Conservation (phyloP, 2,888 invertebrate genomes). For the Pammene fasciana region DNA sequence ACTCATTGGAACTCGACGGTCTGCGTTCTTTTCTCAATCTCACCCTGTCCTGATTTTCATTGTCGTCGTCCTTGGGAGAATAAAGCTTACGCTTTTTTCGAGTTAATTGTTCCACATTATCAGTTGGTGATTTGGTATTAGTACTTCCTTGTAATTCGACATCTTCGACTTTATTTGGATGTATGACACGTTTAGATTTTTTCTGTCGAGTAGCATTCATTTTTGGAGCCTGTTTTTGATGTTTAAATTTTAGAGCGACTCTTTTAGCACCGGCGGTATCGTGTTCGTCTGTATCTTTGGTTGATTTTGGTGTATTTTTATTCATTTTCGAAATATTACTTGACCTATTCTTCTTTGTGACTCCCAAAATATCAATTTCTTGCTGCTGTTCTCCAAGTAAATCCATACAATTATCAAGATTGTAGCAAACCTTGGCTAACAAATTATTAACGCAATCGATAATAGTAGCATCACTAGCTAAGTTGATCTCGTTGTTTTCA, state of each 20-base stretch:
- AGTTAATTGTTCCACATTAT: constrained; percentile 34
- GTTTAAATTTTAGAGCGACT: constrained; percentile 20
- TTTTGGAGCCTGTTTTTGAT: constrained; percentile 19
- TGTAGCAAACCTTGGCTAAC: constrained; percentile 64
- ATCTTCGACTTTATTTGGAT: background rate
- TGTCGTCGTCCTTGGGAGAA: constrained; percentile 64
- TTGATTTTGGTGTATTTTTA: background rate
- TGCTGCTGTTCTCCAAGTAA: constrained; percentile 49
- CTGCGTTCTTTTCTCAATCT: constrained; percentile 47
- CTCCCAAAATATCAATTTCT: constrained; percentile 9
- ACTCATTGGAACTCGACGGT: constrained; percentile 48
- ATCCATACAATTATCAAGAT: constrained; percentile 59
- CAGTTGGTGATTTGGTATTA: constrained; percentile 10
- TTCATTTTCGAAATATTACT: constrained; percentile 2
- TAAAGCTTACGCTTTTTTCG: constrained; percentile 70
- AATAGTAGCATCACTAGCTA: constrained; percentile 56
- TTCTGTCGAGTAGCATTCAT: constrained; percentile 11
- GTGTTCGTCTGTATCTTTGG: background rate
- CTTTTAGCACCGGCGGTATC: background rate
- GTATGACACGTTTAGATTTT: background rate
- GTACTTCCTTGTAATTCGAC: constrained; percentile 2
- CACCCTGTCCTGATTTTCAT: constrained; percentile 48
- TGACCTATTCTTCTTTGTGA: background rate
- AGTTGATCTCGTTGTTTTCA: constrained; percentile 45
- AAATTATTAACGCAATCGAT: constrained; percentile 64